Evolutionary conservation across 2,797 vertebrate genomes (phyloP).

Genomic region (Otus scops): DNA sequence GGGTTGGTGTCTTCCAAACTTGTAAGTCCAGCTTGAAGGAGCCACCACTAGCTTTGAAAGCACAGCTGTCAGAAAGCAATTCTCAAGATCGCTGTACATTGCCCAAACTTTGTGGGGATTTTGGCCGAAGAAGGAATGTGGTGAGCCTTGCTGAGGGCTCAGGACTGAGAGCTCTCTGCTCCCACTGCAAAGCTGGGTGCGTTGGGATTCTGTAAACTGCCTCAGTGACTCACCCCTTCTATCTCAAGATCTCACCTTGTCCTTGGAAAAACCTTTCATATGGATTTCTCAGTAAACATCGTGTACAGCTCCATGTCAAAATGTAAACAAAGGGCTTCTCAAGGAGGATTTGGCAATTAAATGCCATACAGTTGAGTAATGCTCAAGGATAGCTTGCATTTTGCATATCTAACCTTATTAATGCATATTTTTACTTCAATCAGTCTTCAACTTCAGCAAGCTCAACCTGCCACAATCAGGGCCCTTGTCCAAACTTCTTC

Average conservation of each 20-base stretch:
- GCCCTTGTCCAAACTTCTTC: background rate
- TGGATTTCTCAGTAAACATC: background rate
- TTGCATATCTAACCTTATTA: background rate
- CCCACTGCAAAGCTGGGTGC: rapidly evolving
- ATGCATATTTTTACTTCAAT: background rate
- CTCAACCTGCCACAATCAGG: background rate
- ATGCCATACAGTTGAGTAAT: background rate
- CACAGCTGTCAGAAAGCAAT: background rate
- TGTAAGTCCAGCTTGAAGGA: background rate
- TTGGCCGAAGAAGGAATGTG: background rate
- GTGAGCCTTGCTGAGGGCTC: background rate
- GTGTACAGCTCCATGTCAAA: background rate
- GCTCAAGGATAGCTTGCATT: background rate
- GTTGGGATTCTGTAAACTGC: background rate
- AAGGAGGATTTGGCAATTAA: background rate
- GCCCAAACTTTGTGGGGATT: background rate
- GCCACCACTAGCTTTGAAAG: background rate
- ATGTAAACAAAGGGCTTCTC: background rate
- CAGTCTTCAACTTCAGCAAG: background rate
- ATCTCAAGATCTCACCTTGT: background rate
- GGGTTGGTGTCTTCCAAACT: background rate
- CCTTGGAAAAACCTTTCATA: background rate
- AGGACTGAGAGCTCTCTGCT: background rate
- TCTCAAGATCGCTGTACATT: background rate
- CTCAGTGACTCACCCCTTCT: background rate